phyloP scores from a whole-genome alignment of 1,140 invertebrate species.

The Drosophila rufa region DNA sequence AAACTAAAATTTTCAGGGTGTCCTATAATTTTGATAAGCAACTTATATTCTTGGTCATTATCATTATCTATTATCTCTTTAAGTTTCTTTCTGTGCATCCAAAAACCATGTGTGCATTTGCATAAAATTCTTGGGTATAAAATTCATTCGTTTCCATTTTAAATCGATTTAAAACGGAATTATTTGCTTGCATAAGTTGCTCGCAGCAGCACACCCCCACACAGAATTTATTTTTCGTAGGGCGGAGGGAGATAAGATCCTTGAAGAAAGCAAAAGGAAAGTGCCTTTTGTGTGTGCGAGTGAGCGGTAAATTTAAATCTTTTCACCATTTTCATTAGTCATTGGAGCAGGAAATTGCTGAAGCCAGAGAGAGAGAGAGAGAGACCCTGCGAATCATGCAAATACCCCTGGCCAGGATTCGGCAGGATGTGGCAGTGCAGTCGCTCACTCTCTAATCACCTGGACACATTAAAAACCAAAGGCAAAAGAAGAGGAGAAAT shows the following conservation, averaged over 20 bases:
- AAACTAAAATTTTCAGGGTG: no score
- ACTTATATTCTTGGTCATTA: no score
- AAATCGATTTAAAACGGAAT: constrained; percentile 71
- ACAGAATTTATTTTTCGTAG: constrained; percentile 14
- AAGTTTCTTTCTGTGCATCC: constrained; percentile 2
- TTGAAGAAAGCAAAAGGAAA: constrained; percentile 24
- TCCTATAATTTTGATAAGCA: no score
- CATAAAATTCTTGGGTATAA: constrained; percentile 18
- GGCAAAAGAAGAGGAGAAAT: constrained; percentile 62
- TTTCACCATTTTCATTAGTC: constrained; percentile 64
- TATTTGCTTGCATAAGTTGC: constrained; percentile 60
- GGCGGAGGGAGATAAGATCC: constrained; percentile 25
- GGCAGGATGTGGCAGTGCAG: constrained; percentile 24
- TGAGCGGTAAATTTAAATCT: constrained; percentile 54
- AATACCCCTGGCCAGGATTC: constrained; percentile 26
- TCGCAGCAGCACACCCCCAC: constrained; percentile 19
- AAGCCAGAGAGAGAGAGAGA: constrained; percentile 7
- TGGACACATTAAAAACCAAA: constrained; percentile 31
- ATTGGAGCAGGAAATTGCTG: constrained; percentile 72
- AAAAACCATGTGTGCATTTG: constrained; percentile 14
- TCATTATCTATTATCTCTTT: no score
- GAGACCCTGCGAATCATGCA: constrained; percentile 47
- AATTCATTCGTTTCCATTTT: constrained; percentile 44
- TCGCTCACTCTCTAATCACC: constrained; percentile 54
- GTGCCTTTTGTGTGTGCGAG: constrained; percentile 20